phyloP scores from a whole-genome alignment of 2,797 vertebrate genomes.

The Mormyrus proboscirostris region DNA sequence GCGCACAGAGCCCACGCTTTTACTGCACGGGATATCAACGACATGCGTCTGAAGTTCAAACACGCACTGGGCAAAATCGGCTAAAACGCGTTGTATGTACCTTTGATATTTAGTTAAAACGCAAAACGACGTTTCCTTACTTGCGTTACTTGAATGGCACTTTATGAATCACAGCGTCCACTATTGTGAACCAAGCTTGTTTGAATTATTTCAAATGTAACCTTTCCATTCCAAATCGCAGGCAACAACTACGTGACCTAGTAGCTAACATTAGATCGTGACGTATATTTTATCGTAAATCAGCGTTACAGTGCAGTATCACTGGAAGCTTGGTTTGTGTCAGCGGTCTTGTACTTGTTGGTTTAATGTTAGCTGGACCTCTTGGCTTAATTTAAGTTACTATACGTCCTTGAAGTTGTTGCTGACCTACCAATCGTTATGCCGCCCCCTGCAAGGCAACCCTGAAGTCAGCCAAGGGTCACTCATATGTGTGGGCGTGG shows the following conservation, averaged over 20 bases:
- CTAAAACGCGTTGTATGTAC: background rate
- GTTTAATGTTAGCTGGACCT: background rate
- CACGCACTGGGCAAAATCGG: background rate
- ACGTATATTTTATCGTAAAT: background rate
- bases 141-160: background rate
- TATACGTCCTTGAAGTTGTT: conserved; percentile 33
- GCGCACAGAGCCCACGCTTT: background rate
- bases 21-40: background rate
- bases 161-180: background rate
- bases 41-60: background rate
- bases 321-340: background rate
- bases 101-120: background rate
- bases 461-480: conserved; percentile 46
- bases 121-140: background rate
- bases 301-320: background rate
- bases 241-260: background rate
- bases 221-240: background rate
- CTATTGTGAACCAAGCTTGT: background rate
- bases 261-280: background rate
- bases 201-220: background rate
- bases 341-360: conserved; percentile 4
- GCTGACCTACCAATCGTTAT: conserved; percentile 19
- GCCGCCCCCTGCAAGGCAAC: conserved; percentile 30
- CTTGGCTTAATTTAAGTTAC: conserved; percentile 15
- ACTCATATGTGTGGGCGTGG: conserved; percentile 23